Evolutionary conservation across 2,797 vertebrate species (phyloP).

Genomic region (Xiphophorus birchmanni): DNA sequence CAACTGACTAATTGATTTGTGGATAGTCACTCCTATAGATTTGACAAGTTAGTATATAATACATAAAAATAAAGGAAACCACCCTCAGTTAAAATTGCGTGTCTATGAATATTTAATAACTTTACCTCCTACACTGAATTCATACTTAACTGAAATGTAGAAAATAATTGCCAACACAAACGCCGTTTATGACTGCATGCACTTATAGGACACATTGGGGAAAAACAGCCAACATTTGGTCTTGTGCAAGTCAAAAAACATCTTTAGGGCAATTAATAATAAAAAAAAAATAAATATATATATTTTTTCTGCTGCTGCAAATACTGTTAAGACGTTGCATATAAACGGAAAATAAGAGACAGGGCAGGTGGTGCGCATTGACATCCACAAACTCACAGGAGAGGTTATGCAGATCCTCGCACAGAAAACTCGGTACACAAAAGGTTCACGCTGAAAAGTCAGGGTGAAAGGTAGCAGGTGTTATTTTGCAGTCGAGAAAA

Average conservation of each 20-base stretch:
- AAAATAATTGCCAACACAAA: not conserved
- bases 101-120: not conserved
- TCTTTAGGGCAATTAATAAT: not conserved
- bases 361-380: not conserved
- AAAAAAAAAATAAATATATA: not conserved
- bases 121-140: not conserved
- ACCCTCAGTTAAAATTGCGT: not conserved
- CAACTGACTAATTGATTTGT: not conserved
- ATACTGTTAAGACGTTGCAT: slow-evolving; percentile 9
- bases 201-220: not conserved
- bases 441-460: not conserved
- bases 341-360: not conserved
- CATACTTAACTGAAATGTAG: not conserved
- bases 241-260: not conserved
- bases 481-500: slow-evolving; percentile 11
- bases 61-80: not conserved
- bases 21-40: not conserved
- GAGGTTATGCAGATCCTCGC: slow-evolving; percentile 6
- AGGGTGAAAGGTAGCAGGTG: not conserved
- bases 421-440: not conserved
- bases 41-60: not conserved
- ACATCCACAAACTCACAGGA: slow-evolving; percentile 12
- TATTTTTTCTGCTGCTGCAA: not conserved
- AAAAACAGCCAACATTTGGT: not conserved
- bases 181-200: not conserved